phyloP scores from a whole-genome alignment of 2,797 vertebrate species.

The Allobates femoralis region DNA sequence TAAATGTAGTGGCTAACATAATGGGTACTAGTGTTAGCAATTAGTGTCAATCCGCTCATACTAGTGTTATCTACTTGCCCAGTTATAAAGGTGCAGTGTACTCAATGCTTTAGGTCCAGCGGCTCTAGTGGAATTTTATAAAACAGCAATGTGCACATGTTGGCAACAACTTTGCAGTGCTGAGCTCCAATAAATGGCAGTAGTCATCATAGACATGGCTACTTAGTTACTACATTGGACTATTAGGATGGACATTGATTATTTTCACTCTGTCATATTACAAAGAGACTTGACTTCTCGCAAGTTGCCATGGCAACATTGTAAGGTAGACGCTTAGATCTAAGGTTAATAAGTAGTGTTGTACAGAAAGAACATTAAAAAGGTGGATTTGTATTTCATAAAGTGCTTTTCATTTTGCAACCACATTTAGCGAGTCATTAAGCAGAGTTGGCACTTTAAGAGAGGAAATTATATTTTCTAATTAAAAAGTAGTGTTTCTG shows the following conservation, averaged over 20 bases:
- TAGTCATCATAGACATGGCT: too few species aligned
- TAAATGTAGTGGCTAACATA: background rate
- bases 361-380: slow-evolving; percentile 46
- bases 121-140: background rate
- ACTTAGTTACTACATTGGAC: background rate
- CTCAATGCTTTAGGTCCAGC: background rate
- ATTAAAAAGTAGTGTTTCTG: slow-evolving; percentile 16
- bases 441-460: slow-evolving; percentile 42
- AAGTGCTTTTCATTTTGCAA: slow-evolving; percentile 58
- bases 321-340: slow-evolving; percentile 33
- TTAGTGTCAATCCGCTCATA: background rate
- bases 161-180: background rate
- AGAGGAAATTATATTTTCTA: slow-evolving; percentile 9
- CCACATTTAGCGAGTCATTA: slow-evolving; percentile 44
- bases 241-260: background rate
- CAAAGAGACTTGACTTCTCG: slow-evolving; percentile 9
- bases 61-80: background rate
- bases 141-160: background rate
- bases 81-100: background rate
- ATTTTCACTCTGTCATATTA: slow-evolving; percentile 20
- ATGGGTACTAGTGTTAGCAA: background rate
- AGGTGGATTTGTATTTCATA: slow-evolving; percentile 46
- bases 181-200: background rate
- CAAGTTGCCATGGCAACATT: slow-evolving; percentile 46
- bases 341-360: slow-evolving; percentile 55